Evolutionary conservation across 2,797 vertebrate genomes (phyloP).

Genomic region (Tapirus indicus): DNA sequence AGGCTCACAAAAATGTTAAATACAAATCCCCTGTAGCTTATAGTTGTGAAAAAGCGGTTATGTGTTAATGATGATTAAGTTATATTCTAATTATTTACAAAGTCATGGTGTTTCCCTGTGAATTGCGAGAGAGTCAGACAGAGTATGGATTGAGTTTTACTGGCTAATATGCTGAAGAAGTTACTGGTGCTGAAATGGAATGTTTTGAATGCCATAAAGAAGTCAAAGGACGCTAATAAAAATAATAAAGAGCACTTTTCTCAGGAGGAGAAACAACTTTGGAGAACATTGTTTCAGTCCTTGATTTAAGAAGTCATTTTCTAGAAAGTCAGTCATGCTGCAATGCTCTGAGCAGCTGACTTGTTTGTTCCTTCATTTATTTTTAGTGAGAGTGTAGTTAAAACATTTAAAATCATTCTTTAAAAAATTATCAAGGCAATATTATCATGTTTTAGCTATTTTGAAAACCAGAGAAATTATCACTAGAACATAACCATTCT

Average conservation of each 20-base stretch:
- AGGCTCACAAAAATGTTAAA: not conserved
- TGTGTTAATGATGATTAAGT: conserved; percentile 3
- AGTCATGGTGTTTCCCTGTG: not conserved
- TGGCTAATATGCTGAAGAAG: conserved; percentile 46
- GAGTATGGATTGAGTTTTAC: conserved; percentile 4
- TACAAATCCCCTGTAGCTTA: not conserved
- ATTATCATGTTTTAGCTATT: not conserved
- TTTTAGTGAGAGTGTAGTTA: not conserved
- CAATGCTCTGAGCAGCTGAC: not conserved
- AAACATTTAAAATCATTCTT: not conserved
- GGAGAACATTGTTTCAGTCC: conserved; percentile 57
- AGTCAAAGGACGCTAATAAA: conserved; percentile 81
- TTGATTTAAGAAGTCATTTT: conserved; percentile 74
- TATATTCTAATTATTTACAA: conserved; percentile 27
- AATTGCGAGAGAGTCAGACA: not conserved
- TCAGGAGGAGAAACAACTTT: conserved; percentile 66
- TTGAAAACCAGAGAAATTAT: not conserved
- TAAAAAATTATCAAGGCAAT: not conserved
- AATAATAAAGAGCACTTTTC: conserved; percentile 73
- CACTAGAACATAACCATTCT: not conserved
- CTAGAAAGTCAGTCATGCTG: conserved; percentile 49
- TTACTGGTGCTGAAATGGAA: conserved; percentile 77
- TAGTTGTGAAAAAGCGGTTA: not conserved
- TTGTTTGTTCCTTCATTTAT: not conserved
- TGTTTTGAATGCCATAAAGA: conserved; percentile 80